phyloP scores from a whole-genome alignment of 2,797 vertebrate species.

The Xyrichtys novacula region DNA sequence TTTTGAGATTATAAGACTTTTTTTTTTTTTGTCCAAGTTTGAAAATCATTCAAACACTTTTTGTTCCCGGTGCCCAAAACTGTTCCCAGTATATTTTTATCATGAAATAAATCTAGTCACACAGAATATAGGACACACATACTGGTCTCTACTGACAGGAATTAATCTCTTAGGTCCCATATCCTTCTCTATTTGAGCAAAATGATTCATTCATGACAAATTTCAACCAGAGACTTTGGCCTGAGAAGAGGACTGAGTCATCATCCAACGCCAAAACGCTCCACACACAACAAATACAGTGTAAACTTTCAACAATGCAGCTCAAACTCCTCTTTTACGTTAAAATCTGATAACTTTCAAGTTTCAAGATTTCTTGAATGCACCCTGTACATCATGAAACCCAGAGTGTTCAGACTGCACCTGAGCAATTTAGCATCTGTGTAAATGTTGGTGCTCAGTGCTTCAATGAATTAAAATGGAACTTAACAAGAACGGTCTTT shows the following conservation, averaged over 20 bases:
- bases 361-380: conserved; percentile 36
- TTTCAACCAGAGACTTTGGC: conserved; percentile 23
- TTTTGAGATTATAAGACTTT: conserved; percentile 23
- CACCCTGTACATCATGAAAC: conserved; percentile 59
- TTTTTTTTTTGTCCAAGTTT: conserved; percentile 7
- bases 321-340: conserved; percentile 4
- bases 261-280: conserved; percentile 23
- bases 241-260: neutral
- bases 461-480: conserved; percentile 81
- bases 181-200: conserved; percentile 10
- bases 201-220: conserved; percentile 43
- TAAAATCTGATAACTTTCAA: conserved; percentile 12
- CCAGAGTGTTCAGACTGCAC: conserved; percentile 83
- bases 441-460: conserved; percentile 64
- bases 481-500: conserved; percentile 77
- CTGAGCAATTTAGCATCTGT: conserved; percentile 68
- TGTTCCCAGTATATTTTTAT: conserved; percentile 24
- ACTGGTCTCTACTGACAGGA: conserved; percentile 44
- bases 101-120: conserved; percentile 22
- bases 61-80: conserved; percentile 51
- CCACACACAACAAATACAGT: conserved; percentile 10
- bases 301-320: conserved; percentile 13
- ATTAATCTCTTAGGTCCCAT: conserved; percentile 35
- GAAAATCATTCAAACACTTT: conserved; percentile 35
- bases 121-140: conserved; percentile 31